These are phyloP conservation scores for Notodonta dromedarius DNA, from an alignment of 2,888 invertebrate genomes.

Conservation along the genomic window DNA sequence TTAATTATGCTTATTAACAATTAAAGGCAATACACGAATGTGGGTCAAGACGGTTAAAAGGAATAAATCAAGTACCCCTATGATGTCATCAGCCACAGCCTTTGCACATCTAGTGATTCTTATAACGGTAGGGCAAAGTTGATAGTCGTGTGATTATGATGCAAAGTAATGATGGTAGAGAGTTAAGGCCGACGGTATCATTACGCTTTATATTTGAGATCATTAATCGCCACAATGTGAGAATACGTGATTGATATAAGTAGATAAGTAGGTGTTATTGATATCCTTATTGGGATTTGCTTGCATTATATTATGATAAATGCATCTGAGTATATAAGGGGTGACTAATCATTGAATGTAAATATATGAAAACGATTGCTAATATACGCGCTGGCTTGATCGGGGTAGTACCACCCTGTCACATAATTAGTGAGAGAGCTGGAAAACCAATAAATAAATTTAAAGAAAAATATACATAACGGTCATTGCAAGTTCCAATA, in stretches of 20 bases:
- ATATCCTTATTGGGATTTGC: constrained; percentile 36
- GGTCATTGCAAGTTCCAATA: too few species aligned
- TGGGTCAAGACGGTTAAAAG: constrained; percentile 81
- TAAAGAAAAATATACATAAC: too few species aligned
- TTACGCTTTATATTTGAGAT: constrained; percentile 76
- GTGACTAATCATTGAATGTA: too few species aligned
- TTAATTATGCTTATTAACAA: constrained; percentile 84
- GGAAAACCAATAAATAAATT: too few species aligned
- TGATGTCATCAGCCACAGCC: constrained; percentile 72
- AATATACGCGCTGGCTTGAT: too few species aligned
- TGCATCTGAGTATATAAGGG: too few species aligned
- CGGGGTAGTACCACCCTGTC: too few species aligned
- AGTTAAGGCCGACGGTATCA: constrained; percentile 67
- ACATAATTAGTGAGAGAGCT: too few species aligned
- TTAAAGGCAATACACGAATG: constrained; percentile 80
- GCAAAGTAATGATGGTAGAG: constrained; percentile 41
- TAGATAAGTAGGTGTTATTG: constrained; percentile 46
- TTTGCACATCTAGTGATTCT: constrained; percentile 42
- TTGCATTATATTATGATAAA: too few species aligned
- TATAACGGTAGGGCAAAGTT: constrained; percentile 40
- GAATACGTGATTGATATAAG: constrained; percentile 65
- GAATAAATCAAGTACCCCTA: constrained; percentile 78
- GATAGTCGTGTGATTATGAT: constrained; percentile 33
- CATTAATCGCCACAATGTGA: constrained; percentile 65
- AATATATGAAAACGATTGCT: too few species aligned